These are phyloP conservation scores for Hesperia comma DNA, from an alignment of 2,888 invertebrate genomes.

Conservation along the genomic window DNA sequence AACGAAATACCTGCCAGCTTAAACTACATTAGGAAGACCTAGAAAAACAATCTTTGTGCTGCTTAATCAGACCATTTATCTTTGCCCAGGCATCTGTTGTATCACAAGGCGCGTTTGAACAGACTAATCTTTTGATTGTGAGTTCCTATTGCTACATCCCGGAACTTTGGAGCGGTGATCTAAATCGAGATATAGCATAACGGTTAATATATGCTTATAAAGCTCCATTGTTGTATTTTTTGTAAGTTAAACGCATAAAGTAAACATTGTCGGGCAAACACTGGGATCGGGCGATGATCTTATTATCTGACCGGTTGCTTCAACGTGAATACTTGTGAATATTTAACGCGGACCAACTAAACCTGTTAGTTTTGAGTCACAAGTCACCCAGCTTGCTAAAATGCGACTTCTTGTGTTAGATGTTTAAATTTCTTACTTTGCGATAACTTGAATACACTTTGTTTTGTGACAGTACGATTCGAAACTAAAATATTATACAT, in stretches of 20 bases:
- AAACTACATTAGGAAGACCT: slow-evolving; percentile 19
- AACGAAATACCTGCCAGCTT: slow-evolving; percentile 16
- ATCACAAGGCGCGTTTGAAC: slow-evolving; percentile 51
- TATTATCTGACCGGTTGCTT: slow-evolving; percentile 52
- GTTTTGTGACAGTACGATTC: background rate
- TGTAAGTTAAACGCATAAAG: slow-evolving; percentile 18
- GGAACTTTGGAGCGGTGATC: slow-evolving; percentile 64
- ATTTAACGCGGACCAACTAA: slow-evolving; percentile 29
- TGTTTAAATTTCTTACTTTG: background rate
- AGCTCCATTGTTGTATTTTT: slow-evolving; percentile 38
- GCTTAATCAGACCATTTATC: slow-evolving; percentile 53
- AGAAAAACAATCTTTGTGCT: slow-evolving; percentile 27
- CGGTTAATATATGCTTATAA: slow-evolving; percentile 51
- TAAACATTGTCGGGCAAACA: slow-evolving; percentile 25
- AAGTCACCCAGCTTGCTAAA: slow-evolving; percentile 17
- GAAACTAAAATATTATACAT: too few relatives aligned
- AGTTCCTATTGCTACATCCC: slow-evolving; percentile 56
- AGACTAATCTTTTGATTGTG: slow-evolving; percentile 43
- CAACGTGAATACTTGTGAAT: slow-evolving; percentile 46
- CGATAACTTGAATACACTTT: background rate
- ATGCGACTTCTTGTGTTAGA: slow-evolving; percentile 13
- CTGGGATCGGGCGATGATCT: slow-evolving; percentile 53
- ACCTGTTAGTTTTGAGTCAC: slow-evolving; percentile 33
- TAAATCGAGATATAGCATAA: slow-evolving; percentile 63
- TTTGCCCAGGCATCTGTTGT: slow-evolving; percentile 55